Conservation (phyloP, 2,797 vertebrate species). For the Dryobates pubescens region DNA sequence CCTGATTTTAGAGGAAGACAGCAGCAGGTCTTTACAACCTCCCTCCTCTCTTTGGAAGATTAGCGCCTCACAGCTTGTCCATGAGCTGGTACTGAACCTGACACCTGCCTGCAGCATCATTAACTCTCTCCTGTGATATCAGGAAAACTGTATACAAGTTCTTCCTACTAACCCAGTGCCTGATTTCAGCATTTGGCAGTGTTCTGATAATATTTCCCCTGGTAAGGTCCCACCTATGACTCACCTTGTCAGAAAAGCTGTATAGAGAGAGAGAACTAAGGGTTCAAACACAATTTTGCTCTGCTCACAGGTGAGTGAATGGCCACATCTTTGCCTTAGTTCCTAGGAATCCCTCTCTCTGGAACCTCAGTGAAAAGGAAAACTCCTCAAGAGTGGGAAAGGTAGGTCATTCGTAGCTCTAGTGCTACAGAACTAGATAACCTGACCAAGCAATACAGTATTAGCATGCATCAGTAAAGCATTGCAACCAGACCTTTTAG, state of each 20-base stretch:
- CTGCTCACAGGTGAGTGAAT: background rate
- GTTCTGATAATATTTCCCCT: too few relatives aligned
- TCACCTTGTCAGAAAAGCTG: background rate
- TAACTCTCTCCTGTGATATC: too few relatives aligned
- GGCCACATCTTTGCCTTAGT: background rate
- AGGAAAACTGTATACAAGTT: background rate
- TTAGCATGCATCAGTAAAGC: background rate
- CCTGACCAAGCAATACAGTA: background rate
- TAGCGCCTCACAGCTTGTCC: background rate
- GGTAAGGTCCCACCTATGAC: background rate
- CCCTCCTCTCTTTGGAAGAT: background rate
- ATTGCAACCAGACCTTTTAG: background rate
- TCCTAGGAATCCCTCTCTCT: background rate
- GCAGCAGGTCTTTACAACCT: background rate
- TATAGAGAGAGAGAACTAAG: background rate
- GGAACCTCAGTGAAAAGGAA: background rate
- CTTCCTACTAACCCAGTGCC: background rate
- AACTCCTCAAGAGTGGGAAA: background rate
- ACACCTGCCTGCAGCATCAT: fast-evolving
- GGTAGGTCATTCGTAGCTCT: background rate
- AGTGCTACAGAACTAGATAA: background rate
- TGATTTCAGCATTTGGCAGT: fast-evolving
- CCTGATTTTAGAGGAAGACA: background rate
- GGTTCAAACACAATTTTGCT: background rate
- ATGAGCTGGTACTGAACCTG: background rate